Evolutionary conservation across 2,888 invertebrate genomes (phyloP), one percentile per base, ranked within the genome.

Genomic region (Ctenicera cuprea): DNA sequence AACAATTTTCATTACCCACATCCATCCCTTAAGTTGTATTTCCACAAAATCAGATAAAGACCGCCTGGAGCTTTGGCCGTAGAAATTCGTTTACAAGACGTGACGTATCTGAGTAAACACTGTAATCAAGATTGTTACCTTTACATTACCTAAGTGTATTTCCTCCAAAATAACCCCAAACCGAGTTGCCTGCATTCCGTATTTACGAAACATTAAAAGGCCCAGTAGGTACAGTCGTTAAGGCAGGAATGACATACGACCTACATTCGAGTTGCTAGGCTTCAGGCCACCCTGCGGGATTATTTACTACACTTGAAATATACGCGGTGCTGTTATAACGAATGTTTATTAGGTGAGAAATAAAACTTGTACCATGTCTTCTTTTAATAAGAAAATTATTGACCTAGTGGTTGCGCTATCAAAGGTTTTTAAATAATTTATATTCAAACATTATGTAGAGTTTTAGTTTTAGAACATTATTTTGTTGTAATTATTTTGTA

Each of bases 91-190:
- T 59, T 59, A 59, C 20, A 5, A 18, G 12, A 38, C 59, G 3
- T 20, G 38, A 38, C 59, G 38, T 59, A n/a, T 11, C 20, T 22
- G 59, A 59, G 37, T 59, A 59, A 59, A 59, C 38, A 41, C 11
- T 12, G 12, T 59, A 37, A 59, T 59, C 59, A 59, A 38, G 59
- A 38, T 59, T 38, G 45, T 38, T 59, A 38, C 37, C 59, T 18
- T 20, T 59, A 38, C 18, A 20, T 59, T 59, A 59, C 30, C 54
- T 54, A 54, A 16, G 38, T 20, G 3, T 12, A 38, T 59, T 59
- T 54, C n/a, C 54, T 30, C 30, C 14, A 26, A n/a, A 33, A n/a
- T 3, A 41, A 20, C 59, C 59, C 38, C 16, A 20, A 18, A 14
- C 12, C 22, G 16, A 4, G 18, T 14, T 20, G 14, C 22, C 48